Evolutionary conservation across 2,888 invertebrate genomes (phyloP).

Genomic region (Lithophane leautieri): DNA sequence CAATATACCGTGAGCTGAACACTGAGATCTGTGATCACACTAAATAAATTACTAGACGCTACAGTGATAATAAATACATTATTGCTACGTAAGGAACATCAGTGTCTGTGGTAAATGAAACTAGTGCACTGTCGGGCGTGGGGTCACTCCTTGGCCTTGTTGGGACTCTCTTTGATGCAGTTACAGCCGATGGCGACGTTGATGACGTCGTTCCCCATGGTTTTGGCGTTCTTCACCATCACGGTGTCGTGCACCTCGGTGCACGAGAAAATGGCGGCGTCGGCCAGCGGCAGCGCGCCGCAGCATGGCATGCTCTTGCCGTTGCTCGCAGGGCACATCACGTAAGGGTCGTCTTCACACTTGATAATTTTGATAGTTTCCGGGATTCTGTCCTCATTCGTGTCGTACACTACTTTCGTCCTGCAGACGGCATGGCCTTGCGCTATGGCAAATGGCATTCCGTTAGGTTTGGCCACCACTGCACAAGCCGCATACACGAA

Average conservation of each 20-base stretch:
- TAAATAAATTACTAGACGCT: conserved; percentile 45
- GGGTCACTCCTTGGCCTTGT: conserved; percentile 40
- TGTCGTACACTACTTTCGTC: conserved; percentile 69
- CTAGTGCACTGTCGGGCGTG: not conserved
- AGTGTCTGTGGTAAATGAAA: not conserved
- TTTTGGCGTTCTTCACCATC: conserved; percentile 20
- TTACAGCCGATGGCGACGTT: conserved; percentile 65
- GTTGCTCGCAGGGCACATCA: conserved; percentile 46
- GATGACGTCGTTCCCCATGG: not conserved
- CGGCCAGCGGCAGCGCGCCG: conserved; percentile 18
- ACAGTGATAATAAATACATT: conserved; percentile 42
- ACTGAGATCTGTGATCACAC: conserved; percentile 38
- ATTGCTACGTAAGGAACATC: conserved; percentile 46
- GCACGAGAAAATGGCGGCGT: conserved; percentile 45
- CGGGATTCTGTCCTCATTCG: conserved; percentile 72
- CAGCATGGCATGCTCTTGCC: conserved; percentile 48
- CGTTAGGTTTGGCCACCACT: conserved; percentile 38
- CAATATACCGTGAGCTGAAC: not conserved
- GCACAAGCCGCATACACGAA: conserved; percentile 20
- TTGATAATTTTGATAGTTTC: conserved; percentile 75
- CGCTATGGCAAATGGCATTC: conserved; percentile 22
- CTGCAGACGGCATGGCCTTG: conserved; percentile 54
- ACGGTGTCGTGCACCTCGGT: conserved; percentile 54
- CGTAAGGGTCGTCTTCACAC: conserved; percentile 70
- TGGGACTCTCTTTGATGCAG: conserved; percentile 42